Evolutionary conservation across 2,797 vertebrate genomes (phyloP).

Genomic region (Tenualosa ilisha): DNA sequence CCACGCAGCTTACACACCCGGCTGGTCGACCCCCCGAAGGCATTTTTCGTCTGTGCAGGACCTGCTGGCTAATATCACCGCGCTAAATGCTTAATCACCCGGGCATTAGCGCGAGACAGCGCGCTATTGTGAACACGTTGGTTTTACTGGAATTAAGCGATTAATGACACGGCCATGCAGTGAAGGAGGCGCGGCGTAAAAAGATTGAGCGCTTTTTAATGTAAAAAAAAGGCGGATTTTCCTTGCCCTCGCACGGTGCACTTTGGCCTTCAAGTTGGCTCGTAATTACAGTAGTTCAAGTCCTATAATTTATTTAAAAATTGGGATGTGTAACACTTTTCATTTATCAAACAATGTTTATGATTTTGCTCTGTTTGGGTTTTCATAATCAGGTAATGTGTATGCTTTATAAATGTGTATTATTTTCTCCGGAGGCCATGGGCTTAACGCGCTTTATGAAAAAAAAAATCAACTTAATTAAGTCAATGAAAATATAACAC

Average conservation of each 20-base stretch:
- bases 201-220: slow-evolving; percentile 89
- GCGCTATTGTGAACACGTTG: slow-evolving; percentile 90
- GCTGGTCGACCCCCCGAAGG: slow-evolving; percentile 73
- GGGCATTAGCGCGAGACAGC: slow-evolving; percentile 92
- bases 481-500: not conserved
- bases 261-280: slow-evolving; percentile 59
- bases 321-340: not conserved
- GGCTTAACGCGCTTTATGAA: not conserved
- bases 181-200: slow-evolving; percentile 80
- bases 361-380: not conserved
- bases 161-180: slow-evolving; percentile 91
- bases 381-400: not conserved
- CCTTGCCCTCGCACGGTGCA: slow-evolving; percentile 50
- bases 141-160: slow-evolving; percentile 98
- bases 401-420: not conserved
- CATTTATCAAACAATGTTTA: slow-evolving; percentile 55
- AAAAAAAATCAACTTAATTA: not conserved
- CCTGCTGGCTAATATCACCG: slow-evolving; percentile 91
- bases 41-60: slow-evolving; percentile 84
- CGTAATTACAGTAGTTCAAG: slow-evolving; percentile 74
- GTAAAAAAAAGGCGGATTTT: slow-evolving; percentile 54
- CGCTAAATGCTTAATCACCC: slow-evolving; percentile 88
- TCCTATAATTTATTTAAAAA: slow-evolving; percentile 65
- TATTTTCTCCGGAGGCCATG: not conserved
- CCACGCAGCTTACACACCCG: slow-evolving; percentile 70